Conservation (phyloP, 2,113 vertebrate species). For the Aspidoscelis tigris region DNA sequence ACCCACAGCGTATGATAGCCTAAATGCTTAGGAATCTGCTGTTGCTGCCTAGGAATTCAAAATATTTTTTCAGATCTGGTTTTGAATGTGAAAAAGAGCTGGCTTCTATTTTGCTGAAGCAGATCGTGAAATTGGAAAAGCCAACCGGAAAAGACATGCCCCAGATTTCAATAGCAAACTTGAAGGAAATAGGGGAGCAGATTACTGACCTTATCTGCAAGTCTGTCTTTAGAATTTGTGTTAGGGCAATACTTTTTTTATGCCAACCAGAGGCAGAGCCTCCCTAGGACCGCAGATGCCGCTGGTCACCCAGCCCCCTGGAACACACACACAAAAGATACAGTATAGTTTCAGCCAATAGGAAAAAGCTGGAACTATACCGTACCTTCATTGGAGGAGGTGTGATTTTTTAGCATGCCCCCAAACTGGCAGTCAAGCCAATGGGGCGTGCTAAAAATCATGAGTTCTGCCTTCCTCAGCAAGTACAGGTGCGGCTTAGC, state of each 20-base stretch:
- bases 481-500: too few relatives aligned
- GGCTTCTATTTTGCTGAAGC: conserved; percentile 28
- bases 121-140: conserved; percentile 38
- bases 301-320: too few relatives aligned
- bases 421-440: too few relatives aligned
- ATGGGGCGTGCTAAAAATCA: too few relatives aligned
- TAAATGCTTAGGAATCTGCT: neutral
- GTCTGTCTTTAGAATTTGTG: neutral
- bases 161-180: conserved; percentile 25
- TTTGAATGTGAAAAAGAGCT: conserved; percentile 17
- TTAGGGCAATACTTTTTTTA: neutral
- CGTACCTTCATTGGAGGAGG: too few relatives aligned
- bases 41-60: neutral
- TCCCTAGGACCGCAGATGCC: too few relatives aligned
- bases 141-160: neutral
- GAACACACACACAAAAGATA: too few relatives aligned
- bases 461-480: too few relatives aligned
- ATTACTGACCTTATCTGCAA: conserved; percentile 17
- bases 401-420: too few relatives aligned
- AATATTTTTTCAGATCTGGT: conserved; percentile 9
- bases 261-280: neutral
- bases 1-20: neutral
- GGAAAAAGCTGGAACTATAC: too few relatives aligned
- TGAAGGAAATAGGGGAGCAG: conserved; percentile 1
- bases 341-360: too few relatives aligned